Evolutionary conservation across 2,113 vertebrate genomes (phyloP), one percentile per base, ranked within the genome.

Genomic region (Psephotus haematonotus): DNA sequence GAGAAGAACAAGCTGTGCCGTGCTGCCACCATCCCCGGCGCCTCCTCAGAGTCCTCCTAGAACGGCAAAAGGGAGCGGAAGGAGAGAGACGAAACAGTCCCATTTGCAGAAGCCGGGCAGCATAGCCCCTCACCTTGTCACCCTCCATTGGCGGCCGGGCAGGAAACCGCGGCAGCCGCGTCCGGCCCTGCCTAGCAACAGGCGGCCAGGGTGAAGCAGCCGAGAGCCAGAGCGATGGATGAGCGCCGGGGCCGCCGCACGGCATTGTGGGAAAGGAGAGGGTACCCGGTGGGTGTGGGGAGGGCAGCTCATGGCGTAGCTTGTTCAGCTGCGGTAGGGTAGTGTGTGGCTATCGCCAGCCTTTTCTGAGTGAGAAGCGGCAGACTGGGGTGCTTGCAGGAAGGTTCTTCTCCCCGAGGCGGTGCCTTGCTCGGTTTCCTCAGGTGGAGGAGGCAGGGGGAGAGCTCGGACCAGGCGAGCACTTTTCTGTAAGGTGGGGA

Each of bases 271-370:
- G 86, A 57, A 44, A 1, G 39, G 41, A 13, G 28, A 17, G 23
- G 31, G 10, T 7, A 28, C 3, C 8, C 6, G 9, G 14, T 1
- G 2, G 47, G 33, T 0, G 10, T 0, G 4, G 3, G 4, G 13
- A 0, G 11, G 2, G 6, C 0, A 9, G 14, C 1, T 7, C 1
- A 4, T 17, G 41, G 55, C 7, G 29, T 2, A 4, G 13, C 2
- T 9, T 1, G 3, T 0, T 4, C 1, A 2, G 1, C 4, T 8
- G 28, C 1, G 5, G 23, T 2, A 0, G 37, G 17, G 0, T 2
- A 9, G 23, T 0, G 5, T 0, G 1, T 3, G 16, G 14, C 1
- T 4, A 1, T 3, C 5, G 10, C 2, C 13, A 9, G 65, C 17
- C 5, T 9, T 9, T 10, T 5, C 12, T 0, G 1, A 6, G 59